Percentiles rank a stretch among this genome's conserved stretches.
Evolutionary conservation across 2,113 vertebrate species (phyloP).

Genomic region (Circaetus gallicus): DNA sequence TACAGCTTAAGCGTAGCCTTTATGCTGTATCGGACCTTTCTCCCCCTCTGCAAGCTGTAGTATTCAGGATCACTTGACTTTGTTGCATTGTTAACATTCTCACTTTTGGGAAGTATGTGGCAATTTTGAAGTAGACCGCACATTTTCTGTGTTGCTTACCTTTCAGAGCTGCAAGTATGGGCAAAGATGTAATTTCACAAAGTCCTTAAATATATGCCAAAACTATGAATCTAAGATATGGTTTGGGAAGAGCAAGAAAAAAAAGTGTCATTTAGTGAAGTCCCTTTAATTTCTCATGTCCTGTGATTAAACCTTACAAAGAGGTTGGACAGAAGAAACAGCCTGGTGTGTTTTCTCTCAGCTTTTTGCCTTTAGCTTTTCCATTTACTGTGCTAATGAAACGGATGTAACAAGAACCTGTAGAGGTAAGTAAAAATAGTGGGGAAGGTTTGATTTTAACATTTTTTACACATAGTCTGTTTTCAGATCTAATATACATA

Average conservation of each 20-base stretch:
- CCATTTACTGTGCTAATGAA: background rate
- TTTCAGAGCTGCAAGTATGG: background rate
- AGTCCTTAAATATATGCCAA: background rate
- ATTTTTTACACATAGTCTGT: background rate
- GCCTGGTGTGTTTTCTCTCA: background rate
- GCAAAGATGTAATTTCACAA: background rate
- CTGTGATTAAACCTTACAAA: background rate
- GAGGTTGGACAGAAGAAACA: background rate
- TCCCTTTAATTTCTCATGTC: background rate
- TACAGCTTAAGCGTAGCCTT: background rate
- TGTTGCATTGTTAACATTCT: background rate
- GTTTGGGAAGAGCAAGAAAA: background rate
- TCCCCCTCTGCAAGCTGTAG: background rate
- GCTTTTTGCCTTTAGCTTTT: background rate
- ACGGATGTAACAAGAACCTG: background rate
- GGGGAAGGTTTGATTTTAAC: background rate
- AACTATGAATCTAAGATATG: background rate
- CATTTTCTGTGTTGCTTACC: background rate
- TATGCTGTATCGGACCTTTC: background rate
- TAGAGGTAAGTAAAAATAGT: background rate
- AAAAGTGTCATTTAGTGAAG: background rate
- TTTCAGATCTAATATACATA: background rate
- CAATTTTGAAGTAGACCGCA: background rate
- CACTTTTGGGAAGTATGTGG: background rate
- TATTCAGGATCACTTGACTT: background rate